These are phyloP conservation scores for Enteromius anoplus DNA, from an alignment of 2,797 vertebrate species.

Conservation along the genomic window DNA sequence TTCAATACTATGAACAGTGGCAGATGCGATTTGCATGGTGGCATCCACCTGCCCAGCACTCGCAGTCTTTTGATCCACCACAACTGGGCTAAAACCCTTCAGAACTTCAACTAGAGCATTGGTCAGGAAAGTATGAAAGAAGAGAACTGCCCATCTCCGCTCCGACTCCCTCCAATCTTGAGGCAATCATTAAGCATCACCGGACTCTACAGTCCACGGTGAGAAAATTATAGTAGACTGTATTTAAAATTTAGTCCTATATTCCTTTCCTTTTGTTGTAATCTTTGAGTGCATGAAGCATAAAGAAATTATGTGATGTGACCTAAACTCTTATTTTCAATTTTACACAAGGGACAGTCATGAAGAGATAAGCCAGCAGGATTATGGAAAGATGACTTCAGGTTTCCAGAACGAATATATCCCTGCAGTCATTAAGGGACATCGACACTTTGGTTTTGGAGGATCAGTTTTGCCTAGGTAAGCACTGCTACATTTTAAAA, in stretches of 20 bases:
- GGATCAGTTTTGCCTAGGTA: slow-evolving; percentile 69
- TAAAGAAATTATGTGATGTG: neutral
- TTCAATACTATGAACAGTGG: slow-evolving; percentile 52
- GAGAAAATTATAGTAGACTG: slow-evolving; percentile 39
- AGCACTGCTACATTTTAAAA: slow-evolving; percentile 6
- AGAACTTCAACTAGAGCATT: neutral
- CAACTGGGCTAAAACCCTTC: slow-evolving; percentile 4
- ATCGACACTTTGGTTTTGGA: slow-evolving; percentile 65
- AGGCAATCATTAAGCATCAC: slow-evolving; percentile 16
- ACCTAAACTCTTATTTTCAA: neutral
- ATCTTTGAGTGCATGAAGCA: neutral
- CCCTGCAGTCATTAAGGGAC: slow-evolving; percentile 65
- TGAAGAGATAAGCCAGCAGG: slow-evolving; percentile 7
- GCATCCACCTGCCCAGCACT: neutral
- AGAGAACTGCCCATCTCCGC: slow-evolving; percentile 2
- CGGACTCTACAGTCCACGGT: slow-evolving; percentile 53
- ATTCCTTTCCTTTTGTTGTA: neutral
- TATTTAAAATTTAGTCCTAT: slow-evolving; percentile 1
- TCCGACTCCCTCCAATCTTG: slow-evolving; percentile 23
- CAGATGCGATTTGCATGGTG: slow-evolving; percentile 43
- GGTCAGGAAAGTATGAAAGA: slow-evolving; percentile 33
- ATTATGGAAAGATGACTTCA: slow-evolving; percentile 60
- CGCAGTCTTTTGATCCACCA: slow-evolving; percentile 12
- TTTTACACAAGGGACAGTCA: slow-evolving; percentile 12
- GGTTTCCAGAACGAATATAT: slow-evolving; percentile 59